A percentile compares a stretch with the other conserved stretches of the same genome.
Conservation (phyloP, 1,140 invertebrate species). For the Phthorimaea operculella region DNA sequence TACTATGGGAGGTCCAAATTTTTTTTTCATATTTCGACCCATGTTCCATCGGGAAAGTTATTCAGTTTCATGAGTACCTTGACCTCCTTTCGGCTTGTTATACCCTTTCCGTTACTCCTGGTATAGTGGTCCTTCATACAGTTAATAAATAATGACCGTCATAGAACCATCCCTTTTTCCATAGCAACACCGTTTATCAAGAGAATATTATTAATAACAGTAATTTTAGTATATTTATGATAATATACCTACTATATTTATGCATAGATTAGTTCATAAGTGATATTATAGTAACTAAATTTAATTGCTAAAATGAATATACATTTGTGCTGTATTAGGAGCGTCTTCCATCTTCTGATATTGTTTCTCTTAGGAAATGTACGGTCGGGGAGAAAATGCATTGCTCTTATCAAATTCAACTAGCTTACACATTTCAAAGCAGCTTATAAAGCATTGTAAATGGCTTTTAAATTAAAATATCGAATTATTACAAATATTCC, state of each 20-base stretch:
- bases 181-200: conserved; percentile 14
- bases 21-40: no score
- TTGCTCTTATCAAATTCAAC: not conserved
- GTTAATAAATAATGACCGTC: no score
- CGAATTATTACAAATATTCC: not conserved
- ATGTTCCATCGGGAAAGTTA: no score
- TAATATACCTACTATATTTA: conserved; percentile 43
- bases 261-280: conserved; percentile 52
- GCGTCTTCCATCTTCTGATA: conserved; percentile 63
- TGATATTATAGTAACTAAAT: conserved; percentile 57
- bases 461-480: not conserved
- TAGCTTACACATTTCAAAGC: not conserved
- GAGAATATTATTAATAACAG: conserved; percentile 49
- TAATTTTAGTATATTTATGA: conserved; percentile 49
- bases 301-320: conserved; percentile 54
- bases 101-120: no score
- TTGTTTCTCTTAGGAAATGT: conserved; percentile 46
- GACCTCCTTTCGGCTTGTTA: no score
- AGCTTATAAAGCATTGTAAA: conserved; percentile 1
- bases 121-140: no score
- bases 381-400: conserved; percentile 26
- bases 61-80: no score
- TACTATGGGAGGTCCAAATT: no score
- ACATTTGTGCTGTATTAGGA: conserved; percentile 64
- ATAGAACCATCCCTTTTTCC: not conserved